phyloP scores from a whole-genome alignment of 2,888 invertebrate genomes.

The Andrena bucephala region DNA sequence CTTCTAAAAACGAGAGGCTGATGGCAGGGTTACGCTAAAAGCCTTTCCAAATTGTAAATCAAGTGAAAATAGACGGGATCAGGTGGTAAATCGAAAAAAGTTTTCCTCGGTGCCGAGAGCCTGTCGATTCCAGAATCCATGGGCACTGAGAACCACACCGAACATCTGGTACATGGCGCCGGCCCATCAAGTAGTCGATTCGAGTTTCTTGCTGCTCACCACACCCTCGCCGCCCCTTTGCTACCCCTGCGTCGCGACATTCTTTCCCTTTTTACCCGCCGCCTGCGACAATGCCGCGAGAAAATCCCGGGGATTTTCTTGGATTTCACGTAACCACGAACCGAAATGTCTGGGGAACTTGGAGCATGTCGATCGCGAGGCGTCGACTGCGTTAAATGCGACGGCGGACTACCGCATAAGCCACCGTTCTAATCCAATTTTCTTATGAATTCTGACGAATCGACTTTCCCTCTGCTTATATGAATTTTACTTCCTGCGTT shows the following conservation, averaged over 20 bases:
- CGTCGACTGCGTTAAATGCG: conserved; percentile 54
- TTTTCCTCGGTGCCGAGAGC: conserved; percentile 42
- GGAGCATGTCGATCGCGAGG: conserved; percentile 55
- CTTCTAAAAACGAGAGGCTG: neutral
- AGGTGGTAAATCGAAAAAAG: conserved; percentile 67
- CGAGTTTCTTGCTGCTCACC: conserved; percentile 69
- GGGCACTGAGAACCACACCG: conserved; percentile 55
- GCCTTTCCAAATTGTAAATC: conserved; percentile 44
- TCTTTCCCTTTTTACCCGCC: conserved; percentile 67
- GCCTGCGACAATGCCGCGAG: conserved; percentile 59
- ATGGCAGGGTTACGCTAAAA: conserved; percentile 13
- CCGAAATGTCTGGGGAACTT: conserved; percentile 53
- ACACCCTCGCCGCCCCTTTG: conserved; percentile 19
- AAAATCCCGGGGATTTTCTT: conserved; percentile 70
- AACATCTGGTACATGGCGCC: conserved; percentile 72
- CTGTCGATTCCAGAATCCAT: conserved; percentile 69
- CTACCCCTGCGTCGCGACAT: conserved; percentile 56
- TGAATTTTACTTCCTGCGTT: neutral
- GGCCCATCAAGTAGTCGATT: conserved; percentile 69
- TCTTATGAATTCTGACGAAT: neutral
- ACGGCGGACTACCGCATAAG: conserved; percentile 5
- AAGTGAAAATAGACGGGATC: conserved; percentile 44
- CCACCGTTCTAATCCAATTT: conserved; percentile 34
- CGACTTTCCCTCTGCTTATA: neutral
- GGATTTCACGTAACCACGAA: conserved; percentile 68